Evolutionary conservation across 2,113 vertebrate genomes (phyloP), one percentile per base, ranked within the genome.

Genomic region (Petromus typicus): DNA sequence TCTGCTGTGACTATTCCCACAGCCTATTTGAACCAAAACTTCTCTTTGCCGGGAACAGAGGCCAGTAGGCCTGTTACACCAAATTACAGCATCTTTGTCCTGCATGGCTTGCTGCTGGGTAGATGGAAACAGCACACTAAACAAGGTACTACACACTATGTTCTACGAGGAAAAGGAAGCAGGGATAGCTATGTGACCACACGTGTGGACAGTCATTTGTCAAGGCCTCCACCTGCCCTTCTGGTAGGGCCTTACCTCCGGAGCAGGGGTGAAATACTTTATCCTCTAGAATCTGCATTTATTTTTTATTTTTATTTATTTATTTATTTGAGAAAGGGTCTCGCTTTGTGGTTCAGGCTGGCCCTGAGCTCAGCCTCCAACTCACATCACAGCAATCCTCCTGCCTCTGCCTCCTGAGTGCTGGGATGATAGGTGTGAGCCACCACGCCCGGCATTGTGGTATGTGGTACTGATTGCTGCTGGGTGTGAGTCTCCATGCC

Each of bases 141-240:
- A 10, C 1, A 34, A n/a, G 34, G 23, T 3, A 16, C 40, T 51
- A 43, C 23, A 73, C 43, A 48, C 48, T 34, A 4, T 0, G 1
- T 81, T 27, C 85, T 20, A 0, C 20, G 48, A 16, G 40, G 56
- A 6, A 34, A 30, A 51, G 78, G 76, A 5, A 48, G 75, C 64
- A 66, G 66, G 12, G 0, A 12, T 16, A 66, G 66, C 17, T 0
- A 8, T 16, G 37, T 10, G 32, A 8, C 18, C 37, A 3, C 2
- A 25, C 6, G 43, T 5, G 9, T 30, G 17, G 79, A 32, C 5
- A 27, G 61, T 10, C n/a, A 1, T 25, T 23, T 4, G 4, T 8
- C 32, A 18, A 69, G 88, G 45, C 5, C 66, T 43, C 18, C 10
- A 0, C 20, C 20, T 22, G 88, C 16, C 45, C 80, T 78, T 27